Conservation (phyloP, 2,797 vertebrate species). For the Pseudopleuronectes americanus region DNA sequence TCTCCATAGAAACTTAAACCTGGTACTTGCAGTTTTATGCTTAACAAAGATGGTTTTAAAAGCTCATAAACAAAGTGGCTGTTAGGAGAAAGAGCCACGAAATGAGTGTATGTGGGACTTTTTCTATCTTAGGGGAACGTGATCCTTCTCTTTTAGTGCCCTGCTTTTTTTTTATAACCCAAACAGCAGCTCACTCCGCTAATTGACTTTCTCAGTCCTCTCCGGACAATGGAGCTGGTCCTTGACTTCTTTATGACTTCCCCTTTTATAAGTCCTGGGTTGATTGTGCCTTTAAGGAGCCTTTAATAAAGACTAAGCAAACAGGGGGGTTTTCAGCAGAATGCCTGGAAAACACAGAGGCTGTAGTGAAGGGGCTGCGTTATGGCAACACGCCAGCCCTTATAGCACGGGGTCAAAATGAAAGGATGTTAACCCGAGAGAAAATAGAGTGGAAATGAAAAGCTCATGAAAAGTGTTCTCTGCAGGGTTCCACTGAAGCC, state of each 20-base stretch:
- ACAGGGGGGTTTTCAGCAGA: conserved; percentile 66
- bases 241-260: conserved; percentile 78
- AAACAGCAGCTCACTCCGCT: conserved; percentile 63
- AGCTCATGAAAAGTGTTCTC: conserved; percentile 46
- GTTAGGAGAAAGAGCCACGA: conserved; percentile 19
- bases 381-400: conserved; percentile 58
- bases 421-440: conserved; percentile 32
- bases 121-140: conserved; percentile 31
- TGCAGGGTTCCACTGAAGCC: conserved; percentile 23
- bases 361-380: conserved; percentile 40
- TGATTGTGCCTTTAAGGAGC: conserved; percentile 71
- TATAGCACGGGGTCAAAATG: conserved; percentile 36
- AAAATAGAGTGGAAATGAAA: conserved; percentile 48
- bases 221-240: conserved; percentile 64
- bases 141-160: conserved; percentile 14
- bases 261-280: conserved; percentile 64
- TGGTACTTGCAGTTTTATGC: conserved; percentile 21
- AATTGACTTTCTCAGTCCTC: conserved; percentile 75
- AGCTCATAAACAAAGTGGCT: conserved; percentile 7
- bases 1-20: conserved; percentile 27
- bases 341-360: conserved; percentile 49
- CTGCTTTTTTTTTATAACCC: conserved; percentile 29
- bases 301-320: conserved; percentile 77
- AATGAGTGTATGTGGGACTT: conserved; percentile 19
- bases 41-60: conserved; percentile 40